Percentiles rank a stretch among this genome's conserved stretches.
Evolutionary conservation across 1,140 invertebrate genomes (phyloP).

Genomic region (Aplysia californica): DNA sequence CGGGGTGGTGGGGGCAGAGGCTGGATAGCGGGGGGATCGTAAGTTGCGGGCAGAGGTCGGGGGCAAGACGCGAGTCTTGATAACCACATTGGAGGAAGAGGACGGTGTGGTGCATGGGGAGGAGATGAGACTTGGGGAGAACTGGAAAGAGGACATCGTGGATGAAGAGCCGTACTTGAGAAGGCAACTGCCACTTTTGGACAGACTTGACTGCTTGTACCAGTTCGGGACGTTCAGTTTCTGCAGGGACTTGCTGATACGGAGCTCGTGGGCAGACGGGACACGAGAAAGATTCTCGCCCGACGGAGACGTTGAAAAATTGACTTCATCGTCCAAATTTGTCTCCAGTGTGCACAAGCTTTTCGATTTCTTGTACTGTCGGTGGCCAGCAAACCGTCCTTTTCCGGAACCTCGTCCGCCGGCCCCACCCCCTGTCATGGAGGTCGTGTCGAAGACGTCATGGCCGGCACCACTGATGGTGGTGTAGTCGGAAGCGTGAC

Average conservation of each 20-base stretch:
- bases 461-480: constrained; percentile 7
- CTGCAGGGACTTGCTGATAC: constrained; percentile 91
- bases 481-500: constrained; percentile 27
- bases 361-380: constrained; percentile 59
- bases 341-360: constrained; percentile 61
- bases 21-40: constrained; percentile 37
- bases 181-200: constrained; percentile 54
- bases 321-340: constrained; percentile 53
- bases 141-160: constrained; percentile 47
- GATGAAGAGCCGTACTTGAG: constrained; percentile 52
- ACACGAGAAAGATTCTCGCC: constrained; percentile 69
- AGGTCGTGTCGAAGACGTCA: neutral
- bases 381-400: constrained; percentile 50
- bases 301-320: constrained; percentile 28
- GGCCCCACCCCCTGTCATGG: neutral
- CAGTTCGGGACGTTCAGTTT: constrained; percentile 94
- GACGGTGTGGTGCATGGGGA: constrained; percentile 55
- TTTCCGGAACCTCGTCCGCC: constrained; percentile 30
- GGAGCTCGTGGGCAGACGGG: constrained; percentile 84
- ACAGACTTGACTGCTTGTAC: constrained; percentile 82
- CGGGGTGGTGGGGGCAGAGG: constrained; percentile 10
- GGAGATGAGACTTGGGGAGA: constrained; percentile 48
- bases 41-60: constrained; percentile 42
- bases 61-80: constrained; percentile 55
- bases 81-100: constrained; percentile 47